These are phyloP conservation scores for Kudoa iwatai DNA, from an alignment of 30 jellyfish, hydroid and myxozoan species.

Conservation along the genomic window DNA sequence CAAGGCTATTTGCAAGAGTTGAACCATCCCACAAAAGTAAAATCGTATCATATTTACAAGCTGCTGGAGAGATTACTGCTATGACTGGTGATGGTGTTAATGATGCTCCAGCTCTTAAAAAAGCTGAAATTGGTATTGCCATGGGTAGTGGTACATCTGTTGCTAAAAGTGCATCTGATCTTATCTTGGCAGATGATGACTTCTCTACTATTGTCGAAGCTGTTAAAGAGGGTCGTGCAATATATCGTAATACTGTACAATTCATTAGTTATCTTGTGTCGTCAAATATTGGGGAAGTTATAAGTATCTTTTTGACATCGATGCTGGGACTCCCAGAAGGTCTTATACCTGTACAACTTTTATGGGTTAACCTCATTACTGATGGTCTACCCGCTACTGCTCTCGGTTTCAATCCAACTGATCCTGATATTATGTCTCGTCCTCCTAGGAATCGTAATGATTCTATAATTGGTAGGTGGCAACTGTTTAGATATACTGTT, in stretches of 20 bases:
- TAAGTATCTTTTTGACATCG: conserved; percentile 70
- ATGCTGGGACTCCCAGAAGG: conserved; percentile 95
- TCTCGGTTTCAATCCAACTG: conserved; percentile 78
- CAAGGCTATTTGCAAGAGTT: conserved; percentile 75
- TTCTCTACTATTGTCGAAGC: conserved; percentile 77
- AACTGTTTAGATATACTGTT: conserved; percentile 37
- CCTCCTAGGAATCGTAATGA: conserved; percentile 69
- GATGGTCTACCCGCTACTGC: conserved; percentile 99
- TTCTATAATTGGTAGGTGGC: conserved; percentile 77
- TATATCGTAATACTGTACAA: conserved; percentile 67
- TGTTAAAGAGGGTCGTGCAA: conserved; percentile 88
- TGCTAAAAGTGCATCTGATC: conserved; percentile 77
- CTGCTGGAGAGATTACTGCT: conserved; percentile 69
- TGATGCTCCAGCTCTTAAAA: conserved; percentile 89
- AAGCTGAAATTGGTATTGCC: conserved; percentile 90
- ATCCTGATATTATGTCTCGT: conserved; percentile 54
- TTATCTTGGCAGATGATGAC: conserved; percentile 75
- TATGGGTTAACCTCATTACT: conserved; percentile 81
- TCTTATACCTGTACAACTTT: conserved; percentile 55
- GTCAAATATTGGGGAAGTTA: conserved; percentile 91
- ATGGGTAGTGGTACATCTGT: conserved; percentile 98
- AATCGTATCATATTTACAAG: conserved; percentile 33
- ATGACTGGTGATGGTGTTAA: conserved; percentile 98
- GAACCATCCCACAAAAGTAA: conserved; percentile 74
- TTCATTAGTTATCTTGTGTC: conserved; percentile 54